Evolutionary conservation across 2,888 invertebrate genomes (phyloP).

Genomic region (Amphipyra tragopoginis): DNA sequence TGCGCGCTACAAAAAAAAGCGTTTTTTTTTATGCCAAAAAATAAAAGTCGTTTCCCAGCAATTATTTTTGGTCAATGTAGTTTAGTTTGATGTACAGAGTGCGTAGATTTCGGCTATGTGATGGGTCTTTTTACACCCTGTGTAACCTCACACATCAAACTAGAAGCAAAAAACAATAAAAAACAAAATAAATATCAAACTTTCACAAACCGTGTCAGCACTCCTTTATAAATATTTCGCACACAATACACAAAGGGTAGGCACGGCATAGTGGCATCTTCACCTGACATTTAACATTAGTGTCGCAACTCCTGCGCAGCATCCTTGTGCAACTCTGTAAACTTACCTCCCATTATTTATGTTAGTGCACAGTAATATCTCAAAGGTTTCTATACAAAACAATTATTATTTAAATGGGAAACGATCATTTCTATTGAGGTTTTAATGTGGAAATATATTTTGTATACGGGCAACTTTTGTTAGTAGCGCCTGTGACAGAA

Average conservation of each 20-base stretch:
- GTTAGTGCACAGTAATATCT: constrained; percentile 23
- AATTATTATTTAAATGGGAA: constrained; percentile 28
- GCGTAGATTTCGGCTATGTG: too few species aligned
- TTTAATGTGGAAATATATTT: too few species aligned
- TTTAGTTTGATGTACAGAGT: too few species aligned
- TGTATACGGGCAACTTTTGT: too few species aligned
- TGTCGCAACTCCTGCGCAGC: constrained; percentile 36
- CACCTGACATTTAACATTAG: constrained; percentile 64
- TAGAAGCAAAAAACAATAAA: background rate
- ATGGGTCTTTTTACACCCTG: too few species aligned
- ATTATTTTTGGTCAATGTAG: too few species aligned
- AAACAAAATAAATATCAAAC: background rate
- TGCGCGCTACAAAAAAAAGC: too few species aligned
- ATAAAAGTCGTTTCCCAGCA: too few species aligned
- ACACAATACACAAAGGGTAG: constrained; percentile 55
- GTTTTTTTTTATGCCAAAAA: too few species aligned
- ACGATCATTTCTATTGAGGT: too few species aligned
- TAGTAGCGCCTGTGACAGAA: too few species aligned
- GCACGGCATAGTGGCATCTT: constrained; percentile 55
- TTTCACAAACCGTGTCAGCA: constrained; percentile 5
- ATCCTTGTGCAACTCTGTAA: constrained; percentile 44
- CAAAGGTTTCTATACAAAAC: constrained; percentile 25
- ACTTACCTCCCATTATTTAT: constrained; percentile 43
- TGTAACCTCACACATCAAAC: too few species aligned
- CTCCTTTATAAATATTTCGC: constrained; percentile 19